Conservation (phyloP, 2,888 invertebrate genomes). For the Kryphioiulus occultus region DNA sequence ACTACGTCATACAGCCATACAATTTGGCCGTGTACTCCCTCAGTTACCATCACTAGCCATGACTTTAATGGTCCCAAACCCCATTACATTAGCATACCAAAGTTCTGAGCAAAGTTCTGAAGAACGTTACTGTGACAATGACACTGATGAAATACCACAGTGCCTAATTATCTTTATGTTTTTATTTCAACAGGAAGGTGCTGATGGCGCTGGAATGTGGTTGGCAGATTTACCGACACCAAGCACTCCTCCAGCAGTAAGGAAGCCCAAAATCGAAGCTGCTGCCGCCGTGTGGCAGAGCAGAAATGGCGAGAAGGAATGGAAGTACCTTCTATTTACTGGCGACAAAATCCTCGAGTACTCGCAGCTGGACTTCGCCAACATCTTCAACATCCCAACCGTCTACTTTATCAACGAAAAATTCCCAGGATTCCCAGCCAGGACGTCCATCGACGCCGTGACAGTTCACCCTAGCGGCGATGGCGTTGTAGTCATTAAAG, state of each 20-base stretch:
- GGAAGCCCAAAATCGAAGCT: conserved; percentile 54
- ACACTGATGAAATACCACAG: too few relatives aligned
- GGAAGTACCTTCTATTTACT: conserved; percentile 53
- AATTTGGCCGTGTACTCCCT: too few relatives aligned
- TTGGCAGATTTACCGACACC: conserved; percentile 54
- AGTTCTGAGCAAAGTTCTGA: too few relatives aligned
- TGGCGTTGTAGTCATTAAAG: conserved; percentile 53
- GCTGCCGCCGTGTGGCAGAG: conserved; percentile 52
- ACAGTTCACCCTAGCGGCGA: conserved; percentile 54
- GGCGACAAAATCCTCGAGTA: conserved; percentile 54
- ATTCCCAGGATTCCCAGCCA: conserved; percentile 53
- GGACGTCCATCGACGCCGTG: conserved; percentile 54
- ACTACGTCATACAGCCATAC: too few relatives aligned
- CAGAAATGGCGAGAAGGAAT: conserved; percentile 52
- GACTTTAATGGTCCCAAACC: too few relatives aligned
- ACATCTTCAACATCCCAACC: conserved; percentile 54
- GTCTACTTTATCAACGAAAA: conserved; percentile 53
- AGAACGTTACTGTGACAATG: too few relatives aligned
- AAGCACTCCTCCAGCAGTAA: conserved; percentile 53
- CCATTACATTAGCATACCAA: too few relatives aligned
- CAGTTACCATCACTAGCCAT: too few relatives aligned
- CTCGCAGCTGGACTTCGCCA: conserved; percentile 52
- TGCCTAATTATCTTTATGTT: not conserved
- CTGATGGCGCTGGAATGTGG: conserved; percentile 53
- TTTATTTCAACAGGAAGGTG: conserved; percentile 37